phyloP scores from a whole-genome alignment of 2,797 vertebrate genomes.

The Huso huso region DNA sequence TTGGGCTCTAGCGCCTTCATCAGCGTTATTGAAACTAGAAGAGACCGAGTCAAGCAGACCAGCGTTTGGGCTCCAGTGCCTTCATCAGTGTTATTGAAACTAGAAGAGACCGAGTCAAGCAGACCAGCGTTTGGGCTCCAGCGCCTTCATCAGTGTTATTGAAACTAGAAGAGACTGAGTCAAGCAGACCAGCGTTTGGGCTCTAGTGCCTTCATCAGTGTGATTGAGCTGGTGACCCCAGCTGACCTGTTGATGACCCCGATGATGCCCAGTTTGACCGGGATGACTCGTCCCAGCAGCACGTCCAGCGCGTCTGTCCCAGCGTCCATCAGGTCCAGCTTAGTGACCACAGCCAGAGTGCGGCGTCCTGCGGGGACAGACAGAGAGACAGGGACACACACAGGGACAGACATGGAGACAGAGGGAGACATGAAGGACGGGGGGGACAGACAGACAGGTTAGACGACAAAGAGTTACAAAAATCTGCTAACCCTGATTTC shows the following conservation, averaged over 20 bases:
- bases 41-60: too few relatives aligned
- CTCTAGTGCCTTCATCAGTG: too few relatives aligned
- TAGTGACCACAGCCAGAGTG: slow-evolving; percentile 69
- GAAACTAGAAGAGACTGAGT: too few relatives aligned
- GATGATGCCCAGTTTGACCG: slow-evolving; percentile 69
- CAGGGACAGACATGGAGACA: background rate
- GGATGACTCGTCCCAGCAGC: slow-evolving; percentile 69
- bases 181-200: too few relatives aligned
- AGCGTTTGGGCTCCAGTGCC: too few relatives aligned
- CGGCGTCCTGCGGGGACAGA: slow-evolving; percentile 49
- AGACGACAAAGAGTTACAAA: background rate
- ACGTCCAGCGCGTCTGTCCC: slow-evolving; percentile 72
- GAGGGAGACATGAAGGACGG: slow-evolving; percentile 4
- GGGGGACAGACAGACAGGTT: background rate
- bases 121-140: too few relatives aligned
- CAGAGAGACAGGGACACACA: slow-evolving; percentile 12
- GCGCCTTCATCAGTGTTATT: too few relatives aligned
- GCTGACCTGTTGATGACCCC: slow-evolving; percentile 73
- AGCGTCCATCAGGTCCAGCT: slow-evolving; percentile 75
- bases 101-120: too few relatives aligned
- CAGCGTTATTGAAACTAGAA: too few relatives aligned
- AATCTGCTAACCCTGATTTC: too few relatives aligned
- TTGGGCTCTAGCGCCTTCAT: too few relatives aligned
- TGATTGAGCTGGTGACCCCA: background rate
- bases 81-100: too few relatives aligned